Conservation (phyloP, 2,888 invertebrate species). For the Caenorhabditis sp. region DNA sequence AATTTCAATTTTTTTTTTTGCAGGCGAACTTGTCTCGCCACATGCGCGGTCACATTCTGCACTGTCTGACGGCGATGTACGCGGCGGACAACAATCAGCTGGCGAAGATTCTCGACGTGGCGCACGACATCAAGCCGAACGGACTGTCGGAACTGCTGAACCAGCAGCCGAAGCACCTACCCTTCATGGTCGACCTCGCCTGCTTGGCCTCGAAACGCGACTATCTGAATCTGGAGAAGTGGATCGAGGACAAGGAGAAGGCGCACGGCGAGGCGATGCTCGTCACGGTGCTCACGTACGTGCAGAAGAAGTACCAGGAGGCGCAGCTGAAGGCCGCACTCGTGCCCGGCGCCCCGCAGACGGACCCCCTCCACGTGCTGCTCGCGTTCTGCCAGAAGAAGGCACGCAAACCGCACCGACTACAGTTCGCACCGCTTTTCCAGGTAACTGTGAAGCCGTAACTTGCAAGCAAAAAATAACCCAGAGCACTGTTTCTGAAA, state of each 20-base stretch:
- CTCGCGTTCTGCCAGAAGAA: constrained; percentile 31
- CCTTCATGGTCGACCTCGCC: constrained; percentile 96
- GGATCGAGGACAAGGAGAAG: constrained; percentile 95
- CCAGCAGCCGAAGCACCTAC: constrained; percentile 86
- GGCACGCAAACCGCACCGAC: constrained; percentile 28
- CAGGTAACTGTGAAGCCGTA: no score
- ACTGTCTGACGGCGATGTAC: constrained; percentile 96
- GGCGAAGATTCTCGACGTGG: constrained; percentile 90
- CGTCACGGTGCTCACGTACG: constrained; percentile 60
- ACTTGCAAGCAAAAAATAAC: no score
- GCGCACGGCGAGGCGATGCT: constrained; percentile 86
- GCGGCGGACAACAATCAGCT: constrained; percentile 86
- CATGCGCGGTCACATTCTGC: constrained; percentile 92
- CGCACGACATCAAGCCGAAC: constrained; percentile 75
- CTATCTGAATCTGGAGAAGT: constrained; percentile 97
- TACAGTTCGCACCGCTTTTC: constrained; percentile 26
- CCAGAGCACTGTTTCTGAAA: neutral
- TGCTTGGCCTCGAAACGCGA: constrained; percentile 96
- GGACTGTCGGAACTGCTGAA: constrained; percentile 92
- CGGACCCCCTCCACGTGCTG: constrained; percentile 27
- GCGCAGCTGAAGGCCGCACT: constrained; percentile 22
- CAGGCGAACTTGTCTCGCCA: constrained; percentile 72
- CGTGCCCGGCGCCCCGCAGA: neutral
- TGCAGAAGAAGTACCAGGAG: constrained; percentile 51
- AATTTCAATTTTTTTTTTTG: no score